Conservation (phyloP, 1,140 invertebrate genomes). For the Caenorhabditis briggsae region DNA sequence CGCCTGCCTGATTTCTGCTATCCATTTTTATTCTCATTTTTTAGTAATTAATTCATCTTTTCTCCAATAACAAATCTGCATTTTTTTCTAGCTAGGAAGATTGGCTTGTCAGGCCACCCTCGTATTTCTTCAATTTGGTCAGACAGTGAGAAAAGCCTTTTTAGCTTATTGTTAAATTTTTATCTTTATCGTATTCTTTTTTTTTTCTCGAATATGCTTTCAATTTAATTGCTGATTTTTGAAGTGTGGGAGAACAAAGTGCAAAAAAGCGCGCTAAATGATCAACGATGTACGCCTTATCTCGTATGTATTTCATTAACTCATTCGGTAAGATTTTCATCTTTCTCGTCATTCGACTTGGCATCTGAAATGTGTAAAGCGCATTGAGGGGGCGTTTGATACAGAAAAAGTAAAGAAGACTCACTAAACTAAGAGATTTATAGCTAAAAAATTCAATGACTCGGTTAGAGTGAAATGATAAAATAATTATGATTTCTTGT, state of each 20-base stretch:
- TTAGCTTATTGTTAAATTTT: neutral
- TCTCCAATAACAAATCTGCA: neutral
- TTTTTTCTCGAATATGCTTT: neutral
- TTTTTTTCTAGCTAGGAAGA: neutral
- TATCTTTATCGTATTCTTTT: neutral
- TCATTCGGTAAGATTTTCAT: conserved; percentile 45
- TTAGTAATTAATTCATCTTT: conserved; percentile 12
- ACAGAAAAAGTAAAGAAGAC: no score
- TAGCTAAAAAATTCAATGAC: no score
- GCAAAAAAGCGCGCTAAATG: conserved; percentile 29
- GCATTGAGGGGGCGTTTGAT: no score
- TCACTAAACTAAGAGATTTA: no score
- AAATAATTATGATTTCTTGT: no score
- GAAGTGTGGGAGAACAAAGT: neutral
- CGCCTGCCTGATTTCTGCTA: conserved; percentile 1
- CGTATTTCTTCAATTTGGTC: neutral
- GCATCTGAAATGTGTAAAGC: no score
- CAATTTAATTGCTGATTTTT: neutral
- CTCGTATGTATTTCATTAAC: conserved; percentile 54
- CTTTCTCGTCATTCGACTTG: neutral
- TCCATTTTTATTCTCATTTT: neutral
- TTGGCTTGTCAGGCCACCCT: conserved; percentile 8
- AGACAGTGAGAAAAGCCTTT: neutral
- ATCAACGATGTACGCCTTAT: conserved; percentile 55
- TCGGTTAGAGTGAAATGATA: no score